Conservation (phyloP, 2,888 invertebrate genomes). For the Gastrophysa polygoni region DNA sequence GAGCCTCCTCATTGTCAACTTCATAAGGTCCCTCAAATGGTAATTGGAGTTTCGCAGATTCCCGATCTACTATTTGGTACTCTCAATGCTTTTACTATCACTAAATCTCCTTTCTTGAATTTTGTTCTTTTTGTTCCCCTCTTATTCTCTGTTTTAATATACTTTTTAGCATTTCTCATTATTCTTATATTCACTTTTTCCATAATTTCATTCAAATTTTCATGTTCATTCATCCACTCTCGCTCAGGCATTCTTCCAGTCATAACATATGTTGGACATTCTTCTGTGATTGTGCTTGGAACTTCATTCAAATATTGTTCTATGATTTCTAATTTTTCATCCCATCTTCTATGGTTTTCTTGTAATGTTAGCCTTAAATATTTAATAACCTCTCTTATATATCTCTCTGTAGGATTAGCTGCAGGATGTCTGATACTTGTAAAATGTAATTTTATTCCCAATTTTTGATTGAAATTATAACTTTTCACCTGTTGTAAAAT, state of each 20-base stretch:
- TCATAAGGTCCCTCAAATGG: conserved; percentile 17
- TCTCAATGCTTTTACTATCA: conserved; percentile 10
- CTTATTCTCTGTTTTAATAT: not conserved
- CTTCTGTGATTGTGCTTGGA: conserved; percentile 9
- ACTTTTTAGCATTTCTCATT: conserved; percentile 3
- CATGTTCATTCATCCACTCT: conserved; percentile 7
- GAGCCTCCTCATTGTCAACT: not conserved
- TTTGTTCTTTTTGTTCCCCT: not conserved
- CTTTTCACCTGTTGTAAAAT: conserved; percentile 8
- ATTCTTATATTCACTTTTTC: conserved; percentile 1
- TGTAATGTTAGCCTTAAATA: conserved; percentile 4
- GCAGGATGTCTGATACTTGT: not conserved
- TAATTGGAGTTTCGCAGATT: conserved; percentile 11
- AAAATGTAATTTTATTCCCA: not conserved
- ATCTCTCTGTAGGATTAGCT: conserved; percentile 2
- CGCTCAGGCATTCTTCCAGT: conserved; percentile 12
- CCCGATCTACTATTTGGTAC: not conserved
- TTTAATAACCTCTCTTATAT: not conserved
- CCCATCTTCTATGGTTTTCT: conserved; percentile 7
- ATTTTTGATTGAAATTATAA: not conserved
- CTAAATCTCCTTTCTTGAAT: conserved; percentile 15
- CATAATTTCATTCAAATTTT: conserved; percentile 1
- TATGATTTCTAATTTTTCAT: not conserved
- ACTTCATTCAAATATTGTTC: conserved; percentile 13
- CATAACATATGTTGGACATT: not conserved